Percentiles rank a stretch among this genome's conserved stretches.
These are phyloP conservation scores for Bradynema listronoti DNA, from an alignment of 1,140 invertebrate genomes.

Conservation along the genomic window DNA sequence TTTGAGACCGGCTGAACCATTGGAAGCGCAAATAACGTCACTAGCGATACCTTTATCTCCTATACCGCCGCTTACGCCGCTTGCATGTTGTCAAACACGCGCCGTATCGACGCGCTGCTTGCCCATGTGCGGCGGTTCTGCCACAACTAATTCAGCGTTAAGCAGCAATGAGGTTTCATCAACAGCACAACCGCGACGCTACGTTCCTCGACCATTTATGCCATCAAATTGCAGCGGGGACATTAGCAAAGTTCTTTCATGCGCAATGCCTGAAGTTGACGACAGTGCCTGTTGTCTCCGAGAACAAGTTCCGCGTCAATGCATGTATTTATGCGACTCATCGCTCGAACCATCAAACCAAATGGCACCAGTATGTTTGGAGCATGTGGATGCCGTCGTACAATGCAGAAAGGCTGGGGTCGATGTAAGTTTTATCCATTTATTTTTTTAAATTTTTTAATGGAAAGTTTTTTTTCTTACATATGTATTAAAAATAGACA, in stretches of 20 bases:
- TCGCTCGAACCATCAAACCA: conserved; percentile 21
- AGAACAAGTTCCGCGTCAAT: conserved; percentile 17
- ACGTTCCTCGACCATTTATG: conserved; percentile 27
- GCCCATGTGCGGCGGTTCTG: conserved; percentile 25
- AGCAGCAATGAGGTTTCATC: conserved; percentile 1
- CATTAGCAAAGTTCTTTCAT: conserved; percentile 38
- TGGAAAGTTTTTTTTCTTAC: no score
- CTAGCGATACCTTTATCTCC: background rate
- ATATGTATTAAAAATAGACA: no score
- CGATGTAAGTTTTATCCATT: conserved; percentile 5
- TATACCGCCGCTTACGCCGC: conserved; percentile 24
- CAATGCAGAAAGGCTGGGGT: conserved; percentile 19
- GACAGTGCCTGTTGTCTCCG: conserved; percentile 31
- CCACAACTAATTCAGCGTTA: background rate
- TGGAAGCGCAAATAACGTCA: no score
- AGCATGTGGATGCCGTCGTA: conserved; percentile 27
- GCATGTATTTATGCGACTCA: conserved; percentile 38
- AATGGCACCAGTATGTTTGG: conserved; percentile 29
- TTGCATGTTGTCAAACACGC: conserved; percentile 22
- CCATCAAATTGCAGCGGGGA: conserved; percentile 26
- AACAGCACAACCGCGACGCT: background rate
- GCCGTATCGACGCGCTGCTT: conserved; percentile 30
- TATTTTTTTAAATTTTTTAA: no score
- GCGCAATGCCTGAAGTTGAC: conserved; percentile 35
- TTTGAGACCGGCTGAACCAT: conserved; percentile 4